Evolutionary conservation across 2,113 vertebrate genomes (phyloP), one percentile per base, ranked within the genome.

Genomic region (Plecturocebus donacophilus): DNA sequence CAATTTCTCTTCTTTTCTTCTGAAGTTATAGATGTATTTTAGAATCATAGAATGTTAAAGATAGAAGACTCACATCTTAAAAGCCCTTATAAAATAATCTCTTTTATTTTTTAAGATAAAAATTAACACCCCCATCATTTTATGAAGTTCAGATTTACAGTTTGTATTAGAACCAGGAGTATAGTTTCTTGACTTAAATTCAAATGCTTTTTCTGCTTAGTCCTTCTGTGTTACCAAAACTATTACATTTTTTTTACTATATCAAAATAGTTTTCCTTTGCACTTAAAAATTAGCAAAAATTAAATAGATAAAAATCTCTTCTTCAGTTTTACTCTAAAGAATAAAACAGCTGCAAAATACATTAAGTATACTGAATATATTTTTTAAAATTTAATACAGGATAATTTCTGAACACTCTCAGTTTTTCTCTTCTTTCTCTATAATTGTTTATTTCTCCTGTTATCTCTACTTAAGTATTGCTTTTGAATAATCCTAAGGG

Each of bases 61-160:
- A 35, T 81, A 4, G 10, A 93, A 93, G 21, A 77, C 38, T 85
- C 7, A 12, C 64, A 47, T 70, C 23, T 93, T 96, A 23, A 83
- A 95, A 93, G 17, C 85, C 12, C 45, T 75, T 20, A 21, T 82
- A 79, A 27, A 30, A 23, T 94, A 42, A 68, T 94, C 19, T 75
- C 16, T 94, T 80, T 87, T 91, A 25, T 84, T 92, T 94, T 94
- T 49, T 32, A 81, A 91, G 61, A 56, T 79, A 92, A 20, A 75
- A 89, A 66, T 91, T 79, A 81, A 38, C 38, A 68, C 20, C 16
- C 16, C 11, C 23, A 64, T 13, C 93, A 38, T 56, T 68, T 64
- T 64, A 64, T 14, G 30, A 21, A 84, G 40, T 42, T 95, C 16
- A 85, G 21, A 82, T 80, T n/a, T 21, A 25, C 3, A 40, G 16